These are phyloP conservation scores for Thyatira batis DNA, from an alignment of 2,888 invertebrate species.

Conservation along the genomic window DNA sequence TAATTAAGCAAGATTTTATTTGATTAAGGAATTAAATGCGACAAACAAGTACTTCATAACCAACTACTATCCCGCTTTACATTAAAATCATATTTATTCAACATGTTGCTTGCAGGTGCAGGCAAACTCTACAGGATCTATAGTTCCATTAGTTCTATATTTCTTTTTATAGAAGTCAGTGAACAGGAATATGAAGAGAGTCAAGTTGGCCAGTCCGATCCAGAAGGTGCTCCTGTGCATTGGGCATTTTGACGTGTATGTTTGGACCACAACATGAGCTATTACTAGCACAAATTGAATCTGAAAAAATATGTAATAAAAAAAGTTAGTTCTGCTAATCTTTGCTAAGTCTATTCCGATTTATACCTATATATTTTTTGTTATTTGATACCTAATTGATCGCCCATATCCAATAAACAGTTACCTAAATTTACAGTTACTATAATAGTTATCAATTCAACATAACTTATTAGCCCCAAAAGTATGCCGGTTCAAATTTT, in stretches of 20 bases:
- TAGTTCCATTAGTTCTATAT: conserved; percentile 13
- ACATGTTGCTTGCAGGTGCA: not conserved
- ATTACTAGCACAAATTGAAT: conserved; percentile 40
- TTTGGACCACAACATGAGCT: conserved; percentile 35
- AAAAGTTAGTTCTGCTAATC: not conserved
- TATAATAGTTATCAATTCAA: too few relatives aligned
- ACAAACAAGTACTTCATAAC: too few relatives aligned
- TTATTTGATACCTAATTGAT: too few relatives aligned
- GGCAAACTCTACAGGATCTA: not conserved
- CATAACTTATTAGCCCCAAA: too few relatives aligned
- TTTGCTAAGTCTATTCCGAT: too few relatives aligned
- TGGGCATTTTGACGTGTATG: conserved; percentile 38
- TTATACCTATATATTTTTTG: too few relatives aligned
- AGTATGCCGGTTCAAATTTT: too few relatives aligned
- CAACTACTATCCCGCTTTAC: too few relatives aligned
- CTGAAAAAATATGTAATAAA: conserved; percentile 26
- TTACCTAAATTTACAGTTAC: too few relatives aligned
- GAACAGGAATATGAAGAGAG: conserved; percentile 39
- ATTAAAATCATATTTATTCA: not conserved
- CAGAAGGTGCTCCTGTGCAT: conserved; percentile 37
- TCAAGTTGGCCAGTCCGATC: conserved; percentile 33
- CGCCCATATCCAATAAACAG: too few relatives aligned
- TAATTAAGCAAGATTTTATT: too few relatives aligned
- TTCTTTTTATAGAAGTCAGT: conserved; percentile 39
- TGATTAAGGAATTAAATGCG: too few relatives aligned